These are phyloP conservation scores for Scaptomyza polygonia DNA, from an alignment of 2,888 invertebrate genomes.

Conservation along the genomic window DNA sequence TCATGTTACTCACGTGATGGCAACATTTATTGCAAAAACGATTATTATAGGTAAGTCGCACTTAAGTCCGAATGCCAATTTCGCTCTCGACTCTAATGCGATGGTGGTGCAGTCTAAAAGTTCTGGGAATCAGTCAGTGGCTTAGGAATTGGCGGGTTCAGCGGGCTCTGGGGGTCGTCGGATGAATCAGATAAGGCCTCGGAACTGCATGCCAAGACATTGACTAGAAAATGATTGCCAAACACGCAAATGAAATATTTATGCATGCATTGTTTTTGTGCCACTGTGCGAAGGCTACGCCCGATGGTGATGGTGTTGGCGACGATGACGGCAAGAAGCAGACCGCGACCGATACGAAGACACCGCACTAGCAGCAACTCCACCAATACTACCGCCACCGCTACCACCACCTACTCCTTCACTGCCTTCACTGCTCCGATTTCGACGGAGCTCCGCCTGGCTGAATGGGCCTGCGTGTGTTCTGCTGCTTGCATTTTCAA, in stretches of 20 bases:
- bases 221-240: constrained; percentile 83
- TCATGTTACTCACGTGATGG: constrained; percentile 97
- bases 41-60: constrained; percentile 94
- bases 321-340: constrained; percentile 68
- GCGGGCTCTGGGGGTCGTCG: constrained; percentile 37
- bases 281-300: constrained; percentile 71
- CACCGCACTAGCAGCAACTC: constrained; percentile 32
- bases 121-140: constrained; percentile 42
- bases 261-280: constrained; percentile 76
- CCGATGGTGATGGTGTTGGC: constrained; percentile 3
- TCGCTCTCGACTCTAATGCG: constrained; percentile 38
- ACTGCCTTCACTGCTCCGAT: not conserved
- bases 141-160: not conserved
- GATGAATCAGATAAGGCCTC: constrained; percentile 81
- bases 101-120: constrained; percentile 10
- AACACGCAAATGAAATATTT: constrained; percentile 81
- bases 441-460: constrained; percentile 49
- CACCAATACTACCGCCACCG: constrained; percentile 11
- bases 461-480: constrained; percentile 74
- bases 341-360: constrained; percentile 77
- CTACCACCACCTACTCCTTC: not conserved
- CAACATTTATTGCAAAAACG: constrained; percentile 97
- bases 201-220: constrained; percentile 81
- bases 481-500: constrained; percentile 74
- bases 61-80: constrained; percentile 44